Base-by-base conservation (phyloP, 2,888 invertebrate genomes). In the Acleris cristana region DNA sequence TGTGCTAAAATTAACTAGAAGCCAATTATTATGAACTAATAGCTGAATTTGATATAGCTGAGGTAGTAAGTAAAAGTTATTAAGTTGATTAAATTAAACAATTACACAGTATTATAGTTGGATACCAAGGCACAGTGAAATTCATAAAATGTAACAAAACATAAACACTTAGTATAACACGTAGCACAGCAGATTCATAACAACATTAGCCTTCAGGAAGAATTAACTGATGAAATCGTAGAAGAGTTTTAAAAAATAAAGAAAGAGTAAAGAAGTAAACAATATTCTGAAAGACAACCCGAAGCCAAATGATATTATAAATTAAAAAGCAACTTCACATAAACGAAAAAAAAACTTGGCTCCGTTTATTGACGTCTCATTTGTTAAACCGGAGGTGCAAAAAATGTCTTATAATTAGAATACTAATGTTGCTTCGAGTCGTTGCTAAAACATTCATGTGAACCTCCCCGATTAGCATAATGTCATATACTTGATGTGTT, bases 391-490 rank as follows among this genome's bases (percentile, higher is more conserved):
- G 76, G 74, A 74, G 73, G 74, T 78, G 79, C 82, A 83, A 89
- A 90, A 90, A 85, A 85, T 82, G 76, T 76, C 74, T 72, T 73
- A 75, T 83, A 86, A 87, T 86, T 79, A 82, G 81, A 83, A 87
- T 88, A 85, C 85, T 85, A 91, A 89, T 89, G 82, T 78, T 71
- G 81, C 74, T 59, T 76, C 71, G 69, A 81, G 80, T 79, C 73
- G 82, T 85, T 86, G 82, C 84, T 83, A 85, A 87, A 88, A 85
- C 81, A 78, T 79, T 74, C 80, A 75, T 76, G 76, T 74, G 80
- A 81, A 79, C 73, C 76, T 74, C 76, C 56, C 85, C 89, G 79
- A 90, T 92, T 90, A 85, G 81, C 90, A 91, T 92, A 82, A 82
- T 88, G 88, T 88, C 86, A 85, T 86, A 86, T 84, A 79, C 79